These are phyloP conservation scores for Zhuqinia jingwanae DNA, from an alignment of 2,888 invertebrate genomes.

Conservation along the genomic window DNA sequence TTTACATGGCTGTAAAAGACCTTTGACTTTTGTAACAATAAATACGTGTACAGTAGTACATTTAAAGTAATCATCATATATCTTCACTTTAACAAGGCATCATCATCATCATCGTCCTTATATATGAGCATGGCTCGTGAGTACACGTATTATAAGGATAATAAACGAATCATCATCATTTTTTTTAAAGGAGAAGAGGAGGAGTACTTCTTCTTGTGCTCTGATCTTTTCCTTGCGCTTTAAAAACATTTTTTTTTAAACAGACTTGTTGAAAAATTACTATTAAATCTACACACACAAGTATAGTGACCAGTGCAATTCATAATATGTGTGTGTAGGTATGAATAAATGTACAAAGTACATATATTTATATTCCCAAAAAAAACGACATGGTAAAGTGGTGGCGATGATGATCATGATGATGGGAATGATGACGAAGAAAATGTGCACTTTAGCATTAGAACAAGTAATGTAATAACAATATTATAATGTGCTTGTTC, in stretches of 20 bases:
- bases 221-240: conserved; percentile 49
- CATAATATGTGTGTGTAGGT: too few relatives aligned
- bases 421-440: conserved; percentile 18
- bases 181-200: conserved; percentile 40
- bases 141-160: background rate
- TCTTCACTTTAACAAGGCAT: conserved; percentile 64
- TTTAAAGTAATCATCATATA: conserved; percentile 69
- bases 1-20: conserved; percentile 65
- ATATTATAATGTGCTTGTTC: conserved; percentile 54
- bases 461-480: conserved; percentile 44
- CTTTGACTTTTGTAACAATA: conserved; percentile 72
- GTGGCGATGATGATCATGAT: conserved; percentile 5
- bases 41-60: conserved; percentile 73
- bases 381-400: background rate
- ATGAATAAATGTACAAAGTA: too few relatives aligned
- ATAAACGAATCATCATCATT: conserved; percentile 43
- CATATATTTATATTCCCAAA: conserved; percentile 30
- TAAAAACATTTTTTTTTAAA: conserved; percentile 13
- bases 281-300: conserved; percentile 48
- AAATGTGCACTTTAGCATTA: conserved; percentile 31
- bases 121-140: too few relatives aligned
- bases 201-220: conserved; percentile 60
- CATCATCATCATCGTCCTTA: too few relatives aligned
- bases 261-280: conserved; percentile 52
- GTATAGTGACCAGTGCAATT: background rate